Base-by-base conservation (phyloP, 2,888 invertebrate genomes). In the Rhorus exstirpatorius region DNA sequence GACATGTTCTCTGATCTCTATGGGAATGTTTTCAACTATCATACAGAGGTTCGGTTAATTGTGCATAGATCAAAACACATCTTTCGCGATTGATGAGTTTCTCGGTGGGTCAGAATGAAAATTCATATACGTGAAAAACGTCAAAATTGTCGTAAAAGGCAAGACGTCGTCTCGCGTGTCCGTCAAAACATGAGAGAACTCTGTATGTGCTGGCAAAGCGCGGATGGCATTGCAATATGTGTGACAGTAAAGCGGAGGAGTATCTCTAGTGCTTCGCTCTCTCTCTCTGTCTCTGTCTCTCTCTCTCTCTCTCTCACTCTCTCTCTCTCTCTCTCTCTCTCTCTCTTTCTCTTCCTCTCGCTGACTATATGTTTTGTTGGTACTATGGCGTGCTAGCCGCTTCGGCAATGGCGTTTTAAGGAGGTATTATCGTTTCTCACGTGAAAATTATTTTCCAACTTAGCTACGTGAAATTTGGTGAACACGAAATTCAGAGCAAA, bases 401-500 rank as follows among this genome's bases (percentile, higher is more conserved):
- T 79, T 67, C 74, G 67, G 51, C 80, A 75, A 84, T 79, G 84
- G 83, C 83, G 85, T 84, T 87, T 87, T 87, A n/a, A n/a, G n/a
- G n/a, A n/a, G n/a, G n/a, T n/a, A n/a, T n/a, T n/a, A n/a, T n/a
- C n/a, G n/a, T n/a, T n/a, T n/a, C n/a, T n/a, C n/a, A n/a, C n/a
- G n/a, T n/a, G n/a, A n/a, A n/a, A n/a, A n/a, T n/a, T n/a, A n/a
- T n/a, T n/a, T n/a, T n/a, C n/a, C n/a, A n/a, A n/a, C n/a, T n/a
- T n/a, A n/a, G n/a, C n/a, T n/a, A n/a, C n/a, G n/a, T n/a, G n/a
- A n/a, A n/a, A n/a, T n/a, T n/a, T n/a, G n/a, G n/a, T n/a, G n/a
- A n/a, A n/a, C n/a, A n/a, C n/a, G n/a, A n/a, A n/a, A n/a, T n/a
- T n/a, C n/a, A n/a, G n/a, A n/a, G n/a, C n/a, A n/a, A n/a, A n/a